Evolutionary conservation across 2,113 vertebrate genomes (phyloP), one percentile per base, ranked within the genome.

Genomic region (Ptilorrhoa leucosticta): DNA sequence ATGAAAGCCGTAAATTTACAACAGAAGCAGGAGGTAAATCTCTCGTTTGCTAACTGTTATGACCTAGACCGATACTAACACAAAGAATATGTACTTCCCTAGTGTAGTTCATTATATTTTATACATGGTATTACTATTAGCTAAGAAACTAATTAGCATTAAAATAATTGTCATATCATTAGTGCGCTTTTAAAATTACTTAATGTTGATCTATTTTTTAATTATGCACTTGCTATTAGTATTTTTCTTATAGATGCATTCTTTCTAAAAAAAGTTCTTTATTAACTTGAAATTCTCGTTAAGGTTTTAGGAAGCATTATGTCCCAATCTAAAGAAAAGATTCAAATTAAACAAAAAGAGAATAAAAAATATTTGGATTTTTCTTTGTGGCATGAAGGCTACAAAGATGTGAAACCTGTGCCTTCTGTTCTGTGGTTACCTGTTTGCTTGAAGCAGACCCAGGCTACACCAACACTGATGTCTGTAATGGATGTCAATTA

Each of bases 1-100:
- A 0, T 28, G 0, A 0, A 28, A 20, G 0, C 0, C 0, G 0
- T 1, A 0, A 0, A 1, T 95, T 83, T 16, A 15, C 0, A 39
- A 97, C 96, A 56, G 0, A 26, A 1, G 2, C 10, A 75, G 21
- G 39, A 83, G 1, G 96, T 97, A 94, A 90, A 79, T 85, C 10
- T 48, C 57, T 33, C 11, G 2, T 85, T 76, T 57, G 28, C 47
- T 39, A 30, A 35, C 39, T 88, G 11, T 50, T 69, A 50, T 0
- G 5, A 60, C 30, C n/a, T 79, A 65, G 12, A 26, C 31, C 80
- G 40, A 45, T 44, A n/a, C 13, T 73, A 81, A 57, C 4, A 30
- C 5, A 56, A n/a, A n/a, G 20, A 75, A 76, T 56, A 63, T 7
- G 19, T 82, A 27, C 28, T 76, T 93, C 42, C 44, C 57, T 72